Percentiles rank a stretch among this genome's conserved stretches.
Conservation (phyloP, 1,140 invertebrate species). For the Bombus difficillimus region DNA sequence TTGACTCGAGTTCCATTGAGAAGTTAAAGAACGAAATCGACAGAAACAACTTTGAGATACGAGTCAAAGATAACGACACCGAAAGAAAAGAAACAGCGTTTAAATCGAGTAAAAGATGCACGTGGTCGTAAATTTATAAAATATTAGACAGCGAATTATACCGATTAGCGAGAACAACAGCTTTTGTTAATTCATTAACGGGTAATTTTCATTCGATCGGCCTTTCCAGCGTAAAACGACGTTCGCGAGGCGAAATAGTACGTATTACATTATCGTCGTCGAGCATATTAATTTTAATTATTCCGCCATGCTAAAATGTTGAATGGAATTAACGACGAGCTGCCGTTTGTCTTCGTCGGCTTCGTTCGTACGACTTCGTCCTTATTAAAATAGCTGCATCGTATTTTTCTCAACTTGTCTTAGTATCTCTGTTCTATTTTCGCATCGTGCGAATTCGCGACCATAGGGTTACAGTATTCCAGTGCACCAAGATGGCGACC, state of each 20-base stretch:
- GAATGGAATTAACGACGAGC: constrained; percentile 48
- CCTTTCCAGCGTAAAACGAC: background rate
- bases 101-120: background rate
- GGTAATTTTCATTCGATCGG: background rate
- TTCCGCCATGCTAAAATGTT: constrained; percentile 13
- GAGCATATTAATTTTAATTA: constrained; percentile 62
- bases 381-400: constrained; percentile 12
- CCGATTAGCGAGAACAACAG: background rate
- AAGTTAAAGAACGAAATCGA: background rate
- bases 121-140: background rate
- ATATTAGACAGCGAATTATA: background rate
- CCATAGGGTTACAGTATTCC: background rate
- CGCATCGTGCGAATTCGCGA: background rate
- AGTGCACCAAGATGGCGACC: background rate
- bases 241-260: constrained; percentile 6
- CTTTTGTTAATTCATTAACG: background rate
- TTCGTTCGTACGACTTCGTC: constrained; percentile 29
- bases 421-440: background rate
- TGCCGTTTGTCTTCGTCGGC: constrained; percentile 57
- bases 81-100: background rate
- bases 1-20: background rate
- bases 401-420: constrained; percentile 3
- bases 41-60: background rate
- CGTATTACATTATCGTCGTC: constrained; percentile 20
- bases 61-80: too few relatives aligned